phyloP scores from a whole-genome alignment of 2,888 invertebrate species.

The Agelastica alni region DNA sequence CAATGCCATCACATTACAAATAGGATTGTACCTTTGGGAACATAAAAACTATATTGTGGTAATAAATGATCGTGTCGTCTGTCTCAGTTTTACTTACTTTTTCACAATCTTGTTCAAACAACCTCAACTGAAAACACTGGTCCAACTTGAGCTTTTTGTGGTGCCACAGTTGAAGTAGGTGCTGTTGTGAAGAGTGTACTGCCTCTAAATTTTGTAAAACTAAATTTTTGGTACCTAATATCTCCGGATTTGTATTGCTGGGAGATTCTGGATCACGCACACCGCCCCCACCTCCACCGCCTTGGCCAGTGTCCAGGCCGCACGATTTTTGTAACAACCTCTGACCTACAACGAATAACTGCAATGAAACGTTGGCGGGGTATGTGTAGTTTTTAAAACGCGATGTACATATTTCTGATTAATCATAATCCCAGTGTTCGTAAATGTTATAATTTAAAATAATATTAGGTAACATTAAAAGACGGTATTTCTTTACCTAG shows the following conservation, averaged over 20 bases:
- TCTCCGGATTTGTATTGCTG: slow-evolving; percentile 68
- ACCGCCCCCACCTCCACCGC: slow-evolving; percentile 53
- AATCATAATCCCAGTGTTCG: too few species aligned
- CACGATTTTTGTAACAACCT: slow-evolving; percentile 66
- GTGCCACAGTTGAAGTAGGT: slow-evolving; percentile 92
- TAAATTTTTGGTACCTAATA: slow-evolving; percentile 65
- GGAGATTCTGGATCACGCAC: slow-evolving; percentile 73
- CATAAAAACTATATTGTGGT: too few species aligned
- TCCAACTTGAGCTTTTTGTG: slow-evolving; percentile 92
- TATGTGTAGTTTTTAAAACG: too few species aligned
- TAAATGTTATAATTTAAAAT: too few species aligned
- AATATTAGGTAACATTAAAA: too few species aligned
- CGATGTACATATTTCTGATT: too few species aligned
- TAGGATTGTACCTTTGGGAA: too few species aligned
- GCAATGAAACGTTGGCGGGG: too few species aligned
- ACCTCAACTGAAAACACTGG: slow-evolving; percentile 92
- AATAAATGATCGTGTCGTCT: too few species aligned
- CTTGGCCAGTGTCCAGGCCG: slow-evolving; percentile 58
- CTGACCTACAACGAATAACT: slow-evolving; percentile 71
- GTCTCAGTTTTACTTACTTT: slow-evolving; percentile 72
- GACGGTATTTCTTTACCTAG: too few species aligned
- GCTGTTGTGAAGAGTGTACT: slow-evolving; percentile 87
- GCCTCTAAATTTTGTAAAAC: slow-evolving; percentile 84
- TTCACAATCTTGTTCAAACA: slow-evolving; percentile 97
- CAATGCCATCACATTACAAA: too few species aligned